Percentiles rank a stretch among this genome's conserved stretches.
phyloP scores from a whole-genome alignment of 2,888 invertebrate genomes.

The Adineta ricciae region DNA sequence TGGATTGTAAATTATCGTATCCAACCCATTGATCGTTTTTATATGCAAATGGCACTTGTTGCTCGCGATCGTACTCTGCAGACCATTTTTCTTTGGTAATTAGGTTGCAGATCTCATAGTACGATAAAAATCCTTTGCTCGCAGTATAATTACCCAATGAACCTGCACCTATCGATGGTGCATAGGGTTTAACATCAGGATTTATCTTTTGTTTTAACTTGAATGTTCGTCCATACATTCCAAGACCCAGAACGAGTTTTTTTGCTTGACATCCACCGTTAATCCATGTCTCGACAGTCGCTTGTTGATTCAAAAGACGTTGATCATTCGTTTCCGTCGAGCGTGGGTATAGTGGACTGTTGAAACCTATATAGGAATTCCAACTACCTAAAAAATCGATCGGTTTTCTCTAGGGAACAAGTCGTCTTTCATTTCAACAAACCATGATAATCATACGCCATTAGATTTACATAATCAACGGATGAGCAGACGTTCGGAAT shows the following conservation, averaged over 20 bases:
- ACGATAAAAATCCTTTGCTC: constrained; percentile 27
- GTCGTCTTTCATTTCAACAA: too few relatives aligned
- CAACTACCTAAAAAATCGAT: constrained; percentile 11
- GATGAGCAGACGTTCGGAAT: background rate
- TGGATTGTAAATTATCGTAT: constrained; percentile 27
- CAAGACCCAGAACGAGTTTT: constrained; percentile 30
- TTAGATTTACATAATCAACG: constrained; percentile 32
- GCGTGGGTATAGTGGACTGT: constrained; percentile 30
- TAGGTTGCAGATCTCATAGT: constrained; percentile 30
- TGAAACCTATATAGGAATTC: constrained; percentile 29
- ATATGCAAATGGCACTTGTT: constrained; percentile 33
- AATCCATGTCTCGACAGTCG: constrained; percentile 22
- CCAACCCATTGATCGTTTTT: constrained; percentile 33
- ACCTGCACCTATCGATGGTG: constrained; percentile 17
- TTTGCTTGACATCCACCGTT: background rate
- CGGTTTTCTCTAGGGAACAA: background rate
- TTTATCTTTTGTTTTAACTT: constrained; percentile 12
- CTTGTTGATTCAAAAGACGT: constrained; percentile 18
- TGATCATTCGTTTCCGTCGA: constrained; percentile 14
- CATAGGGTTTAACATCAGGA: background rate
- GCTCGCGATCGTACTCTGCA: constrained; percentile 19
- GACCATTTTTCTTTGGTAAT: constrained; percentile 23
- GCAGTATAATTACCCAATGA: constrained; percentile 15
- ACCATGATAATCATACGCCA: constrained; percentile 33
- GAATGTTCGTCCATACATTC: constrained; percentile 33